A percentile compares a stretch with the other conserved stretches of the same genome.
Conservation (phyloP, 2,113 vertebrate species). For the Megaleporinus macrocephalus region DNA sequence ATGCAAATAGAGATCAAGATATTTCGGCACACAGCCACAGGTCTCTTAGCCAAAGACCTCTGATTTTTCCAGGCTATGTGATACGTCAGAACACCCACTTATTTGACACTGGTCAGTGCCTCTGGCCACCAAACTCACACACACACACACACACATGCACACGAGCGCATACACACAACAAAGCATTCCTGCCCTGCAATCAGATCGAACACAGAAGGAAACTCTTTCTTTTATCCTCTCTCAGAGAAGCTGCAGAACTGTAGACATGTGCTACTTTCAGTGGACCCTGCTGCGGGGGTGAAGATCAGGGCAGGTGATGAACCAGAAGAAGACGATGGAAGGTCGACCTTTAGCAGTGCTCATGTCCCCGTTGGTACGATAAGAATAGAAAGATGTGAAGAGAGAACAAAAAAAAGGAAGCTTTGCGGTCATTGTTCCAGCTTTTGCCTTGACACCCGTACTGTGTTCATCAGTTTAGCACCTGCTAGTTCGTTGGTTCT, state of each 20-base stretch:
- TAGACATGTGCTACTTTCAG: not conserved
- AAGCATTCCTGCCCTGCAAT: not conserved
- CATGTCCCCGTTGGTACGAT: not conserved
- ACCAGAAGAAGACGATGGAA: not conserved
- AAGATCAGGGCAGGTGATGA: not conserved
- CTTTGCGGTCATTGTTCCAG: not conserved
- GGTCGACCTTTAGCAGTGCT: not conserved
- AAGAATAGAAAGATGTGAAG: not conserved
- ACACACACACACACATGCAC: conserved; percentile 12
- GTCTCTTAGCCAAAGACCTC: not conserved
- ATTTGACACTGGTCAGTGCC: not conserved
- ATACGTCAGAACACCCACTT: not conserved
- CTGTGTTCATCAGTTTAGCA: not conserved
- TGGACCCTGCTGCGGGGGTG: not conserved
- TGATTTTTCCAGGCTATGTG: not conserved
- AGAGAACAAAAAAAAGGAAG: not conserved
- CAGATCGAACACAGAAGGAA: not conserved
- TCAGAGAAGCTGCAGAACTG: too few species aligned
- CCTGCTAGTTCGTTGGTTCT: conserved; percentile 6
- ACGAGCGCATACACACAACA: too few species aligned
- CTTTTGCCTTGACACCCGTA: not conserved
- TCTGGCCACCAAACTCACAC: not conserved
- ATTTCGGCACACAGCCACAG: not conserved
- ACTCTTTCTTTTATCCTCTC: not conserved
- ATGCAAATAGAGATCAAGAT: not conserved